phyloP scores from a whole-genome alignment of 2,888 invertebrate genomes.

The Plebejus anna region DNA sequence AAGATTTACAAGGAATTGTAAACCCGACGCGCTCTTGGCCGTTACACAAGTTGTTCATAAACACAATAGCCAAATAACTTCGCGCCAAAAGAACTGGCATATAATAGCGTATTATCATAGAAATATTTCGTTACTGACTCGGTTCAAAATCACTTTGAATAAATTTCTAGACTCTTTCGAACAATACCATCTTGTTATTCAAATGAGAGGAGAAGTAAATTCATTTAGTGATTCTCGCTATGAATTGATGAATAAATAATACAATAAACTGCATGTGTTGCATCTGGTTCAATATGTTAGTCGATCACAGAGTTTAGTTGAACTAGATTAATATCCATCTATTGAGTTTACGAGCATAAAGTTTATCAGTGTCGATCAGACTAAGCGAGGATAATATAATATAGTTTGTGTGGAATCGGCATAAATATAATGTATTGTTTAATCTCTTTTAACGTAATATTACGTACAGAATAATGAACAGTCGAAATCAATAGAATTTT shows the following conservation, averaged over 20 bases:
- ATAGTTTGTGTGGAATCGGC: no score
- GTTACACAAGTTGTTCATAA: conserved; percentile 8
- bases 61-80: conserved; percentile 17
- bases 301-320: neutral
- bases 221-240: conserved; percentile 13
- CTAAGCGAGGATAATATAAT: no score
- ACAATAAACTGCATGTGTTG: neutral
- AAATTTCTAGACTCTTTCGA: conserved; percentile 5
- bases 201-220: conserved; percentile 18
- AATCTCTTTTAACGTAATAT: no score
- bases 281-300: neutral
- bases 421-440: no score
- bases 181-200: conserved; percentile 25
- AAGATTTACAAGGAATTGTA: conserved; percentile 6
- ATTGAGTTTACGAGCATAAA: neutral
- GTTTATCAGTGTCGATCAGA: neutral
- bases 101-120: conserved; percentile 22
- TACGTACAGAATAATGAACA: no score
- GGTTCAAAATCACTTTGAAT: conserved; percentile 25
- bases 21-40: conserved; percentile 1
- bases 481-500: no score
- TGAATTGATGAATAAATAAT: conserved; percentile 10
- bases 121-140: conserved; percentile 11
- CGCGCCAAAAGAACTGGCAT: conserved; percentile 23
- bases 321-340: no score